A percentile compares a stretch with the other conserved stretches of the same genome.
These are phyloP conservation scores for Cryptophagus acutangulus DNA, from an alignment of 2,888 invertebrate genomes.

Conservation along the genomic window DNA sequence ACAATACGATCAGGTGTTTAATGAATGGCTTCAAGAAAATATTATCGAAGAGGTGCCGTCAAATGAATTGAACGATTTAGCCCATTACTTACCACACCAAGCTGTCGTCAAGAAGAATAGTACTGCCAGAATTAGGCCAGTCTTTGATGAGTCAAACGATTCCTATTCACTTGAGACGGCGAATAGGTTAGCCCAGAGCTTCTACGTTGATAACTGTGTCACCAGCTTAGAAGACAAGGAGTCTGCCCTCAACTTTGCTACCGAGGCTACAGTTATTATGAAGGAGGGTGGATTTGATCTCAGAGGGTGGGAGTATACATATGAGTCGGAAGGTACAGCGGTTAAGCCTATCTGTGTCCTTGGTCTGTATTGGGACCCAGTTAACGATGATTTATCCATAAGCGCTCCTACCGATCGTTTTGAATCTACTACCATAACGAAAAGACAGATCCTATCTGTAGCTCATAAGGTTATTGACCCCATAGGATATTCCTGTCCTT, in stretches of 20 bases:
- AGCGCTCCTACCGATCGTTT: slow-evolving; percentile 9
- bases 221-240: too few relatives aligned
- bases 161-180: slow-evolving; percentile 12
- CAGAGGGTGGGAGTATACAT: too few relatives aligned
- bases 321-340: neutral
- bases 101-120: slow-evolving; percentile 26
- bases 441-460: slow-evolving; percentile 1
- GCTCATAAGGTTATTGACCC: slow-evolving; percentile 12
- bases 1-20: too few relatives aligned
- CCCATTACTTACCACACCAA: too few relatives aligned
- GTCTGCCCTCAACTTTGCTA: slow-evolving; percentile 10
- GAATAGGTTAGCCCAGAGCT: slow-evolving; percentile 12
- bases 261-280: slow-evolving; percentile 15
- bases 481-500: slow-evolving; percentile 7
- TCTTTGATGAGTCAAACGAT: slow-evolving; percentile 26
- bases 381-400: slow-evolving; percentile 6
- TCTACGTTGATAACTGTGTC: too few relatives aligned
- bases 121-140: slow-evolving; percentile 30
- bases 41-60: slow-evolving; percentile 19
- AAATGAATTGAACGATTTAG: too few relatives aligned
- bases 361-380: slow-evolving; percentile 11
- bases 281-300: slow-evolving; percentile 17
- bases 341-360: slow-evolving; percentile 7
- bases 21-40: slow-evolving; percentile 16
- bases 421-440: slow-evolving; percentile 6